Evolutionary conservation across 1,140 invertebrate species (phyloP), one percentile per base, ranked within the genome.

Genomic region (Maniola jurtina): DNA sequence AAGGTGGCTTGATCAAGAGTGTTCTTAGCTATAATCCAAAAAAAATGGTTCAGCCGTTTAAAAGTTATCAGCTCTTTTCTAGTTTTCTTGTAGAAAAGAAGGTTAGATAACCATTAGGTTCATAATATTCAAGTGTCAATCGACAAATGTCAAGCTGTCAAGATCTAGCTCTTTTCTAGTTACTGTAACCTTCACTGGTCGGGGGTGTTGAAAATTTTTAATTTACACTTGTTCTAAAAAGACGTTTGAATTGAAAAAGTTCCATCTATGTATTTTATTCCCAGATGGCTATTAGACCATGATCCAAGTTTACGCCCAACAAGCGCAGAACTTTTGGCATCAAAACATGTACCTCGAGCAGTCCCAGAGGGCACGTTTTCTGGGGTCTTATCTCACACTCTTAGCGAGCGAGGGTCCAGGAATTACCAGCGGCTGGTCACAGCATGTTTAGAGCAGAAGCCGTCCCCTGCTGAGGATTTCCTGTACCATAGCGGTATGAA

Each of bases 291-390:
- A 40, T 86, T 99, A 34, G 94, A 95, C 82, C 97, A 99, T 78
- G 96, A 98, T 87, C 94, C 96, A 0, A 93, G 92, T 59, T 91
- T 94, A 71, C 91, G 98, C 16, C 98, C 98, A 0, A 96, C 96
- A 0, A 95, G 96, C 9, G 91, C 94, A 65, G 96, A 98, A 83
- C 89, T 99, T 11, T 90, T 98, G 6, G 91, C 94, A 55, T 97
- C 96, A 0, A 93, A 96, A 64, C 93, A 95, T 70, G 90, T 99
- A 7, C 97, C 98, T 5, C 95, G 88, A 93, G 36, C 94, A 92
- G 92, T 97, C 35, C 96, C 97, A 81, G 96, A 97, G 79, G 93
- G 93, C 9, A 95, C 96, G 77, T 79, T 98, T 9, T 94, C 95
- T 67, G 95, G 96, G 71, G 93, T 96, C 70, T 89, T 98, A 16